Percentiles rank a stretch among this genome's conserved stretches.
Evolutionary conservation across 2,113 vertebrate genomes (phyloP).

Genomic region (Ciconia stormi): DNA sequence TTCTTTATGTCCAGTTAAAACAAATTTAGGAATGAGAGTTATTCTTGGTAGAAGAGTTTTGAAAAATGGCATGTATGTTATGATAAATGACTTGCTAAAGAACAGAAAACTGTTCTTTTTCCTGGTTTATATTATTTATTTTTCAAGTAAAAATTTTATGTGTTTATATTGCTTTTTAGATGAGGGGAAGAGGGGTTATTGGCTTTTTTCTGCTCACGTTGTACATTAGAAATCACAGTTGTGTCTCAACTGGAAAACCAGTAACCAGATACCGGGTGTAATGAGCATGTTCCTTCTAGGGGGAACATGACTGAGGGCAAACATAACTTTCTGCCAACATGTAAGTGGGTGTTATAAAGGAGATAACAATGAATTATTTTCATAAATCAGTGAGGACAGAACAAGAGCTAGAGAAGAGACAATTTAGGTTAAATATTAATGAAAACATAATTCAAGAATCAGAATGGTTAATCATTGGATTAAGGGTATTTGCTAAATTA

Average conservation of each 20-base stretch:
- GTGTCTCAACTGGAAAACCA: neutral
- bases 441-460: neutral
- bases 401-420: neutral
- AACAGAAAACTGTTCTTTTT: neutral
- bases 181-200: neutral
- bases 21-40: neutral
- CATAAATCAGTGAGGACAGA: neutral
- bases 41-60: neutral
- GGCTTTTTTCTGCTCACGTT: neutral
- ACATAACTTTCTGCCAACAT: neutral
- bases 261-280: neutral
- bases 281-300: neutral
- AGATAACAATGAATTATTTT: slow-evolving; percentile 29
- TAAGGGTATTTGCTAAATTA: neutral
- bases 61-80: neutral
- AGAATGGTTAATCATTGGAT: neutral
- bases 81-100: neutral
- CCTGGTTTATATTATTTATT: neutral
- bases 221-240: neutral
- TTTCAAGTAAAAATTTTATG: neutral
- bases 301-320: neutral
- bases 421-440: slow-evolving; percentile 1
- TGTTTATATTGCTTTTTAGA: neutral
- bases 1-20: neutral
- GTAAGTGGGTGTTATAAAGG: neutral